phyloP scores from a whole-genome alignment of 64 coral and sea anemone genomes.

The Acropora yongei region DNA sequence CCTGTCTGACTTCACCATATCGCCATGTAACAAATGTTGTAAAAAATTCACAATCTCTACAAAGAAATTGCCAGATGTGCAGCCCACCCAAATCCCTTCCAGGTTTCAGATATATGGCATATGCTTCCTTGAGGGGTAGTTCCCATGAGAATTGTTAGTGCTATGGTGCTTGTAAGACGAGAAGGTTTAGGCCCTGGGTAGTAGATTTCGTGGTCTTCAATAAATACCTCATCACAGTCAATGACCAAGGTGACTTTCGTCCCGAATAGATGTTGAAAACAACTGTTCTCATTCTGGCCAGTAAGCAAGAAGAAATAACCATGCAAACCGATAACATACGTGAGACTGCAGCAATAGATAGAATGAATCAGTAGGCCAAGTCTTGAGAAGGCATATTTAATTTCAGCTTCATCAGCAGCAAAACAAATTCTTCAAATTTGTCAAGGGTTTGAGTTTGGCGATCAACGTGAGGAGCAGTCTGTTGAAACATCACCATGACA shows the following conservation, averaged over 20 bases:
- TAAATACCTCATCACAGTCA: no score
- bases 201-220: background rate
- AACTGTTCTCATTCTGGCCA: slow-evolving; percentile 51
- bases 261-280: slow-evolving; percentile 13
- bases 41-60: slow-evolving; percentile 11
- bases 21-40: no score
- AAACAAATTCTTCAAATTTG: slow-evolving; percentile 19
- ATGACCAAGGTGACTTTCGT: no score
- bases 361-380: background rate
- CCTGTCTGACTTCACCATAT: slow-evolving; percentile 18
- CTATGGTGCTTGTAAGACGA: background rate
- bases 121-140: slow-evolving; percentile 31
- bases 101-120: slow-evolving; percentile 38
- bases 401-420: slow-evolving; percentile 12
- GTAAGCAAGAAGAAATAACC: slow-evolving; percentile 32
- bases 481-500: background rate
- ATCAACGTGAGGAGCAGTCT: no score
- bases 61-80: slow-evolving; percentile 23
- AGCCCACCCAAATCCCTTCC: no score
- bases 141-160: no score
- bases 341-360: background rate
- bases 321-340: background rate
- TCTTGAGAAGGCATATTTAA: slow-evolving; percentile 24
- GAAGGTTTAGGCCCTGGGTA: slow-evolving; percentile 9
- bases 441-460: slow-evolving; percentile 1